phyloP scores from a whole-genome alignment of 2,888 invertebrate genomes.

The Archips crataeganus region DNA sequence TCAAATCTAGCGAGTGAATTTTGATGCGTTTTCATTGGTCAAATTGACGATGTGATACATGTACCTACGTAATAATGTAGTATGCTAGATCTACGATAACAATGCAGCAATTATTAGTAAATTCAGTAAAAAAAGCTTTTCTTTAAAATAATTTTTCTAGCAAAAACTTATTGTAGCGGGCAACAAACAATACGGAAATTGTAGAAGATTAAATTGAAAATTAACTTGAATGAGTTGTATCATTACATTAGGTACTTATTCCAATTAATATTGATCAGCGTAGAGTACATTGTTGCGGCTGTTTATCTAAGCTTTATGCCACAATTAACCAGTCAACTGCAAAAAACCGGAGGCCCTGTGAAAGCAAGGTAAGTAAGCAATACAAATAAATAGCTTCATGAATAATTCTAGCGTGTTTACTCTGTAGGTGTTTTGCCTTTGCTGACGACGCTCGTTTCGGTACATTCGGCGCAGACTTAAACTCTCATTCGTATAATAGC shows the following conservation, averaged over 20 bases:
- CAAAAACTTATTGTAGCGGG: too few species aligned
- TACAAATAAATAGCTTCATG: slow-evolving; percentile 82
- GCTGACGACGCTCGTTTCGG: slow-evolving; percentile 64
- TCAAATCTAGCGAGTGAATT: too few species aligned
- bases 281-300: slow-evolving; percentile 19
- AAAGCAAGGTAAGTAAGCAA: slow-evolving; percentile 74
- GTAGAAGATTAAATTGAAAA: too few species aligned
- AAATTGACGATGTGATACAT: too few species aligned
- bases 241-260: background rate
- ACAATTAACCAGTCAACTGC: slow-evolving; percentile 48
- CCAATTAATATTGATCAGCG: slow-evolving; percentile 23
- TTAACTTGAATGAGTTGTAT: too few species aligned
- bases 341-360: slow-evolving; percentile 52
- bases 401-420: slow-evolving; percentile 69
- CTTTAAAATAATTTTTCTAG: too few species aligned
- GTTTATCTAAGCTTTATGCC: slow-evolving; percentile 38
- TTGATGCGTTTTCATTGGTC: too few species aligned
- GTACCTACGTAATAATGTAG: too few species aligned
- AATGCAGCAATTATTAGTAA: too few species aligned
- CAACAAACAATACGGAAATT: too few species aligned
- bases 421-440: slow-evolving; percentile 60
- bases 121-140: too few species aligned
- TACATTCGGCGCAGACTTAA: slow-evolving; percentile 79
- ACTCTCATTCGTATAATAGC: slow-evolving; percentile 77
- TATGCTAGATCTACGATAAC: too few species aligned